A percentile compares a stretch with the other conserved stretches of the same genome.
phyloP scores from a whole-genome alignment of 2,113 vertebrate genomes.

The Syngnathoides biaculeatus region DNA sequence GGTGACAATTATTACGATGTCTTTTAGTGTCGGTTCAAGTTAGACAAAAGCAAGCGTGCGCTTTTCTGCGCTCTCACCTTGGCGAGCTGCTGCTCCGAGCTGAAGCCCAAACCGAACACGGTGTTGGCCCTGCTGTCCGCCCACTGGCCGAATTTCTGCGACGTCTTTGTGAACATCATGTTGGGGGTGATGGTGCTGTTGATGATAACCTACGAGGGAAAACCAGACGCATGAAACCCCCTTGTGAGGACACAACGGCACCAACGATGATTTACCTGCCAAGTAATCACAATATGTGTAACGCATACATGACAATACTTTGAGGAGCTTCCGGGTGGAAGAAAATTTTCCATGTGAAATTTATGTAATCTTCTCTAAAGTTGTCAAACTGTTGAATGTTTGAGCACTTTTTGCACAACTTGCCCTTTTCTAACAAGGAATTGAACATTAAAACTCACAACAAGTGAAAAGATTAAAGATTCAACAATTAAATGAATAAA shows the following conservation, averaged over 20 bases:
- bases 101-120: constrained; percentile 91
- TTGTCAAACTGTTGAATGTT: too few species aligned
- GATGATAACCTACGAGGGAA: constrained; percentile 84
- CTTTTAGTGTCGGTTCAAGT: too few species aligned
- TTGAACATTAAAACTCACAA: too few species aligned
- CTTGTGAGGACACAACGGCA: not conserved
- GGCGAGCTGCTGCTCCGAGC: constrained; percentile 87
- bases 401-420: too few species aligned
- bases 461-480: too few species aligned
- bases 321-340: not conserved
- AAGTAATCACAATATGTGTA: not conserved
- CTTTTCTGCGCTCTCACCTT: constrained; percentile 84
- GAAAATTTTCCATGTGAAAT: too few species aligned
- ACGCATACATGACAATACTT: not conserved
- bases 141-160: constrained; percentile 98
- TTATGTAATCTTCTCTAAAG: too few species aligned
- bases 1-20: not conserved
- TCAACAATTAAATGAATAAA: too few species aligned
- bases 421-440: too few species aligned
- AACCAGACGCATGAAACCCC: not conserved
- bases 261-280: constrained; percentile 10
- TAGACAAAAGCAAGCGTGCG: too few species aligned
- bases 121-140: constrained; percentile 97
- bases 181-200: constrained; percentile 98
- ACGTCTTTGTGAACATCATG: constrained; percentile 98